Evolutionary conservation across 2,113 vertebrate species (phyloP), one percentile per base, ranked within the genome.

Genomic region (Holacanthus passer): DNA sequence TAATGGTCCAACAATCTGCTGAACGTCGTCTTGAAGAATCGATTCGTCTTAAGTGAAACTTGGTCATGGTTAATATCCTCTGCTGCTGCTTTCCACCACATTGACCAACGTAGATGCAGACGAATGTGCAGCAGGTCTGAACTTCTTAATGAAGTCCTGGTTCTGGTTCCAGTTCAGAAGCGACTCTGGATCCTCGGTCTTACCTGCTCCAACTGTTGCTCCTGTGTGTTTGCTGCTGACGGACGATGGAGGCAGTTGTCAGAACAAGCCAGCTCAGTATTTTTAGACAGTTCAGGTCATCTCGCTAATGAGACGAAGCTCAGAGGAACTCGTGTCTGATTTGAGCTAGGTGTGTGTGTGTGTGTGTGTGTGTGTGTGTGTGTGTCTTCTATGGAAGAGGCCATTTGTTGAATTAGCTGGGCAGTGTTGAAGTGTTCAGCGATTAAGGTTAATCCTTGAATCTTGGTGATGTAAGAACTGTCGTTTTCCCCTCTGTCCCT

Each of bases 321-420:
- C 80, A 45, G 72, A 85, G 68, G 67, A 89, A 64, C 85, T 72
- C 29, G 17, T 35, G 39, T 76, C 80, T 78, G 78, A 79, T 79
- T 72, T 80, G 17, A 53, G 64, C 27, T 7, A 11, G 4, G 45
- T 55, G 56, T 56, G 81, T 84, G 82, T 77, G 43, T 75, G 81
- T 55, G 64, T 55, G 60, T 60, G 53, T 31, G 37, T 68, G n/a
- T 65, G 24, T 71, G 37, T 31, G 45, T 50, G 55, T 63, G 50
- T 67, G 78, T 69, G 48, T 43, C 29, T 32, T 56, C 35, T 47
- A 37, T 47, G 55, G 63, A 84, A 83, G 83, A 88, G 88, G 79
- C 88, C 85, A 85, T 89, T 92, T 90, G 90, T 93, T 80, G 90
- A 90, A 93, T 93, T 93, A 93, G 89, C 88, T 73, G 70, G 85